phyloP scores from a whole-genome alignment of 2,888 invertebrate species.

The Podabrus alpinus region DNA sequence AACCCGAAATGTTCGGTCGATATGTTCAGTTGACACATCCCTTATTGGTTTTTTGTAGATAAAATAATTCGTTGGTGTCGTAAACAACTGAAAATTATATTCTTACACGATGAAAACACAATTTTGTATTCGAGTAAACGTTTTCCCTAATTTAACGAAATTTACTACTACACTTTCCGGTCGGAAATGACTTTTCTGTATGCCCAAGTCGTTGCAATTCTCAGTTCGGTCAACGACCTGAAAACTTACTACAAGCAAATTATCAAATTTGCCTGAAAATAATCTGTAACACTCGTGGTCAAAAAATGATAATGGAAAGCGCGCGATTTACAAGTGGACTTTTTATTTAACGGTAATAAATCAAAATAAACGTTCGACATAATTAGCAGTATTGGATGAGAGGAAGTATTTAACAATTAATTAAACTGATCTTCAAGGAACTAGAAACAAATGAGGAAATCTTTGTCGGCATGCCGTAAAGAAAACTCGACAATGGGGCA shows the following conservation, averaged over 20 bases:
- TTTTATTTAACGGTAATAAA: neutral
- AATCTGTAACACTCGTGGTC: neutral
- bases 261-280: neutral
- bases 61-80: neutral
- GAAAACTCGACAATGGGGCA: constrained; percentile 16
- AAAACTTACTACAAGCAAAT: neutral
- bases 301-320: neutral
- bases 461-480: constrained; percentile 19
- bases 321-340: neutral
- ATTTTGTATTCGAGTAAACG: neutral
- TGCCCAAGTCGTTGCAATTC: constrained; percentile 2
- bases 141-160: neutral
- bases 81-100: neutral
- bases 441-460: constrained; percentile 14
- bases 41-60: neutral
- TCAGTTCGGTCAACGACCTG: constrained; percentile 17
- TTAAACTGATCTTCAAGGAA: constrained; percentile 12
- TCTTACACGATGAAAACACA: too few species aligned
- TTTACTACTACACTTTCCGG: neutral
- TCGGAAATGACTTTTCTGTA: neutral
- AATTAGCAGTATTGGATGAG: constrained; percentile 6
- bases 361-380: neutral
- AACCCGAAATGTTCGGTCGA: neutral
- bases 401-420: constrained; percentile 9
- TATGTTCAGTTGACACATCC: neutral